Percentiles rank a stretch among this genome's conserved stretches.
Conservation (phyloP, 2,797 vertebrate species). For the Sebastes dallii region DNA sequence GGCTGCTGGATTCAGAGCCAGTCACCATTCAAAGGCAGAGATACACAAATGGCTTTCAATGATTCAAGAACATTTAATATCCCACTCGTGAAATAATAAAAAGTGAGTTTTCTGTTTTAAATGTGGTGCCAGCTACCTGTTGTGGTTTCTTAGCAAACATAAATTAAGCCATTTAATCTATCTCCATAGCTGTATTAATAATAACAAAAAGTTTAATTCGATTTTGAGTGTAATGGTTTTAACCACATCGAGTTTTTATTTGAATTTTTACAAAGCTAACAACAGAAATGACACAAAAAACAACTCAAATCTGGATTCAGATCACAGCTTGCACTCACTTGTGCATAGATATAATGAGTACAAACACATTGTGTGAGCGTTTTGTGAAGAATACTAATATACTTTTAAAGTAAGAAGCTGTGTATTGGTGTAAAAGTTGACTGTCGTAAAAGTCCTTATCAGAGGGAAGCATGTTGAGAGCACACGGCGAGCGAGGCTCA, state of each 20-base stretch:
- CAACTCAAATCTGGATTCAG: neutral
- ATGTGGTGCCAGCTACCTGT: neutral
- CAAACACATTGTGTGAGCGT: neutral
- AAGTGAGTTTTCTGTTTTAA: neutral
- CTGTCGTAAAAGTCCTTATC: slow-evolving; percentile 60
- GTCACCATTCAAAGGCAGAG: neutral
- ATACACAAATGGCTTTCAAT: slow-evolving; percentile 12
- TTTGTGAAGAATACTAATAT: neutral
- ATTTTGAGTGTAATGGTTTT: neutral
- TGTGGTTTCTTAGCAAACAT: neutral
- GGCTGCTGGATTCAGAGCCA: slow-evolving; percentile 29
- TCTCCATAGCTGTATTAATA: neutral
- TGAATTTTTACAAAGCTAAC: neutral
- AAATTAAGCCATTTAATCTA: neutral
- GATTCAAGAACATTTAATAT: neutral
- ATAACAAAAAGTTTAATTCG: neutral
- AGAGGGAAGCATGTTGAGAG: slow-evolving; percentile 60
- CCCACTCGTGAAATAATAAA: neutral
- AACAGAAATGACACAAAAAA: neutral
- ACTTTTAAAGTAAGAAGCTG: neutral
- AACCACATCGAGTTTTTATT: neutral
- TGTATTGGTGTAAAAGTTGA: slow-evolving; percentile 20
- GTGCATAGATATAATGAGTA: neutral
- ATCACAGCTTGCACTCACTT: neutral
- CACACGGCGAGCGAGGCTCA: slow-evolving; percentile 25